Conservation (phyloP, 92 coral and sea anemone species). For the Plumapathes pennacea region DNA sequence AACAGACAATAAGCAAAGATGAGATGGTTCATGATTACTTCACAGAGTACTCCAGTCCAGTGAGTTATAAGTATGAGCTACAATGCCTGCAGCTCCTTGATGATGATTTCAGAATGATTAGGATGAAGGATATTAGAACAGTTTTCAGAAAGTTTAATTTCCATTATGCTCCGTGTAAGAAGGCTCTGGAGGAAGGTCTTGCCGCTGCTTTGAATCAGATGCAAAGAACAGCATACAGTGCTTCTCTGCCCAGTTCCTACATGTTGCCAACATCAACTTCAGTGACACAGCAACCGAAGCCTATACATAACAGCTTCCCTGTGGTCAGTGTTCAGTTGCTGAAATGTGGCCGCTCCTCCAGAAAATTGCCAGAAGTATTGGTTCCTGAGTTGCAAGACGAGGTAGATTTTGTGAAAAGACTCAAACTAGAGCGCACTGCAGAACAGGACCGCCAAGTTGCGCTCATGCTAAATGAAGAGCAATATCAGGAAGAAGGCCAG, state of each 20-base stretch:
- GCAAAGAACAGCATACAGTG: no score
- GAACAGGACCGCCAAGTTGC: constrained; percentile 72
- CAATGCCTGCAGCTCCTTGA: constrained; percentile 63
- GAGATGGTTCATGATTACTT: constrained; percentile 50
- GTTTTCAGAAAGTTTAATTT: constrained; percentile 34
- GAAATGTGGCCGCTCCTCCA: constrained; percentile 28
- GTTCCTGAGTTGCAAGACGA: constrained; percentile 66
- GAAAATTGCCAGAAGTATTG: neutral
- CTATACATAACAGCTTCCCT: no score
- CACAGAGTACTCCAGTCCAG: constrained; percentile 46
- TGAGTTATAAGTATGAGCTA: constrained; percentile 9
- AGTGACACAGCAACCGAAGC: no score
- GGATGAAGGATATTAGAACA: constrained; percentile 48
- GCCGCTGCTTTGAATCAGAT: no score
- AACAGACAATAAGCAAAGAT: neutral
- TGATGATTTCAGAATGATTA: constrained; percentile 70
- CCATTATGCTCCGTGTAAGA: constrained; percentile 88
- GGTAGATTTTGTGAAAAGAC: constrained; percentile 60
- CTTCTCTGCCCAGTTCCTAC: no score
- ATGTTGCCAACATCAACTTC: neutral
- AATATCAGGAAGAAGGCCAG: constrained; percentile 90
- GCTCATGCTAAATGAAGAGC: constrained; percentile 66
- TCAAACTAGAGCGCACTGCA: constrained; percentile 50
- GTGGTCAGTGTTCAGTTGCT: constrained; percentile 25
- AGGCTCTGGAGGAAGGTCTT: constrained; percentile 72